Evolutionary conservation across 2,797 vertebrate genomes (phyloP).

Genomic region (Enteromius fasciolatus): DNA sequence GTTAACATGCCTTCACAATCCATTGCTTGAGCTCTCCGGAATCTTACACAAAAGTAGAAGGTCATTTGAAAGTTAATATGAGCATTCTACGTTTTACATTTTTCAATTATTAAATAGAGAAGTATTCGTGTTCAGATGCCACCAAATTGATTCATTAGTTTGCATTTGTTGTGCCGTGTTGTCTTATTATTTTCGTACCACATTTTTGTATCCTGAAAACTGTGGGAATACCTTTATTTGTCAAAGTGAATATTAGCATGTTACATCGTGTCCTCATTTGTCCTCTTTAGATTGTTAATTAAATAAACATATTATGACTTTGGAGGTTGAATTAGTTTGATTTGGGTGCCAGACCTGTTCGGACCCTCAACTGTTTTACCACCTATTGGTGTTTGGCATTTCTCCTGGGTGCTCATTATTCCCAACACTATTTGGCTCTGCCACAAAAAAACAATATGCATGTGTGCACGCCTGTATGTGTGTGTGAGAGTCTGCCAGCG

Average conservation of each 20-base stretch:
- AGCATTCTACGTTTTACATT: neutral
- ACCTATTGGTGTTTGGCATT: conserved; percentile 47
- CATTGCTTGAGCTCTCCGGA: neutral
- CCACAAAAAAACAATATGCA: conserved; percentile 56
- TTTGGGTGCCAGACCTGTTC: conserved; percentile 50
- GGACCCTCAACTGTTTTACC: conserved; percentile 39
- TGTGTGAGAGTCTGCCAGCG: conserved; percentile 42
- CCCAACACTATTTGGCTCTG: conserved; percentile 53
- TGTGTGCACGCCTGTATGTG: conserved; percentile 11
- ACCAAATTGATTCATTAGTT: neutral
- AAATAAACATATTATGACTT: neutral
- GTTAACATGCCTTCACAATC: neutral
- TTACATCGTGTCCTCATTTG: neutral
- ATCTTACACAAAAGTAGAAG: neutral
- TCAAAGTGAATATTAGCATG: neutral
- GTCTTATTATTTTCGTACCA: neutral
- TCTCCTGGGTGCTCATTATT: conserved; percentile 73
- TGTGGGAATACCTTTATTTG: neutral
- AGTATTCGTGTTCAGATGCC: neutral
- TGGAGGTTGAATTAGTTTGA: neutral
- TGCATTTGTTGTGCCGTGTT: neutral
- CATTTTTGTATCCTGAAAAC: neutral
- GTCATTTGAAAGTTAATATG: neutral
- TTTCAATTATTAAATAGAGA: neutral
- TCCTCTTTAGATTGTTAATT: neutral